Conservation (phyloP, 2,888 invertebrate genomes). For the Cinara cedri region DNA sequence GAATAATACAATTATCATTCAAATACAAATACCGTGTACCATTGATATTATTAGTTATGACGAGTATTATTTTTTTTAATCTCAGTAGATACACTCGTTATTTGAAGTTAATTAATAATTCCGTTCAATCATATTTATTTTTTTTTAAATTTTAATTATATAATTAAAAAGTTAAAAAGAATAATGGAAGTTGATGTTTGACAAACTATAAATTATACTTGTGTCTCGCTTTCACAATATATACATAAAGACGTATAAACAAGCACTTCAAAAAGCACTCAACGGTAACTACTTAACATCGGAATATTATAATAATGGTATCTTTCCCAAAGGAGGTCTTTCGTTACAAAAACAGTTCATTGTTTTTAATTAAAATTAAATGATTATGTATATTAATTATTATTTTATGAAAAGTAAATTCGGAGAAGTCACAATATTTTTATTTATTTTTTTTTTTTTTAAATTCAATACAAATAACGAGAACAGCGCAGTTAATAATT, state of each 20-base stretch:
- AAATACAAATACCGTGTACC: too few relatives aligned
- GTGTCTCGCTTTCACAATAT: constrained; percentile 17
- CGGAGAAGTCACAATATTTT: neutral
- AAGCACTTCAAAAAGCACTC: constrained; percentile 46
- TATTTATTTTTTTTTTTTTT: too few relatives aligned
- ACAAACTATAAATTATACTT: constrained; percentile 41
- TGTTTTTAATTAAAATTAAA: constrained; percentile 46
- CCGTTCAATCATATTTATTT: neutral
- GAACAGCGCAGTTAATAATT: too few relatives aligned
- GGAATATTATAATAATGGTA: constrained; percentile 38
- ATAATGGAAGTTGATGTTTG: constrained; percentile 18
- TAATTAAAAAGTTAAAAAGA: constrained; percentile 44
- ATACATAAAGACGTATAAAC: constrained; percentile 16
- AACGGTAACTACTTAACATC: constrained; percentile 39
- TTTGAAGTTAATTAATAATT: neutral
- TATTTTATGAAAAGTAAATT: constrained; percentile 11
- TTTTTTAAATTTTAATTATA: neutral
- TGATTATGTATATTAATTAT: constrained; percentile 15
- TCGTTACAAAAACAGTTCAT: constrained; percentile 30
- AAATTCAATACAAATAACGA: too few relatives aligned
- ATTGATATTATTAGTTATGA: too few relatives aligned
- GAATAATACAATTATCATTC: too few relatives aligned
- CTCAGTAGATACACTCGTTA: neutral
- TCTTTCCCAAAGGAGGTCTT: constrained; percentile 13
- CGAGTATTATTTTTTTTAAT: too few relatives aligned